These are phyloP conservation scores for Drosophila nigricruria DNA, from an alignment of 2,888 invertebrate species.

Conservation along the genomic window DNA sequence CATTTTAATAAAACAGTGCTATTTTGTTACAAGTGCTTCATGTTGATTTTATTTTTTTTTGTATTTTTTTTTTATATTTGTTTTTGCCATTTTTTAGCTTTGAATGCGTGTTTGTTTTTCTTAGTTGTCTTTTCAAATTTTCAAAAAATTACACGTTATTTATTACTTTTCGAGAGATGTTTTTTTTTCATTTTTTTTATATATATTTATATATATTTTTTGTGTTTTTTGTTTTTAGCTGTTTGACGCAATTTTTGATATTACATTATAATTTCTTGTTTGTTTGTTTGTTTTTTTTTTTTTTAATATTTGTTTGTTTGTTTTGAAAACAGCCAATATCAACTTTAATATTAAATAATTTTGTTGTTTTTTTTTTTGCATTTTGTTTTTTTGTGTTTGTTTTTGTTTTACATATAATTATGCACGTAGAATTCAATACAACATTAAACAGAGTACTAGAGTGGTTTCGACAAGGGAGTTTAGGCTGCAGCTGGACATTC, in stretches of 20 bases:
- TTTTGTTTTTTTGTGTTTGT: constrained; percentile 11
- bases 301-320: constrained; percentile 26
- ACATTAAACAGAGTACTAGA: constrained; percentile 73
- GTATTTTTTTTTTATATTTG: constrained; percentile 27
- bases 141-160: constrained; percentile 48
- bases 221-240: constrained; percentile 27
- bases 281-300: constrained; percentile 19
- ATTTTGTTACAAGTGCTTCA: constrained; percentile 80
- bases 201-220: neutral
- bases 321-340: constrained; percentile 59
- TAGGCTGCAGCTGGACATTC: constrained; percentile 53
- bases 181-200: neutral
- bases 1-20: constrained; percentile 79
- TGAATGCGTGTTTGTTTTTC: constrained; percentile 43
- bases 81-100: constrained; percentile 45
- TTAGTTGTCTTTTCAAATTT: constrained; percentile 54
- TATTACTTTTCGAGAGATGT: constrained; percentile 13
- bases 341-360: constrained; percentile 56
- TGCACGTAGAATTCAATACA: constrained; percentile 67
- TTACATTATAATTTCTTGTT: constrained; percentile 49
- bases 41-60: constrained; percentile 48
- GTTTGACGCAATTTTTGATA: constrained; percentile 42
- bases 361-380: constrained; percentile 10
- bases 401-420: constrained; percentile 49
- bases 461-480: constrained; percentile 39